Evolutionary conservation across 2,888 invertebrate species (phyloP).

Genomic region (Antheraea yamamai): DNA sequence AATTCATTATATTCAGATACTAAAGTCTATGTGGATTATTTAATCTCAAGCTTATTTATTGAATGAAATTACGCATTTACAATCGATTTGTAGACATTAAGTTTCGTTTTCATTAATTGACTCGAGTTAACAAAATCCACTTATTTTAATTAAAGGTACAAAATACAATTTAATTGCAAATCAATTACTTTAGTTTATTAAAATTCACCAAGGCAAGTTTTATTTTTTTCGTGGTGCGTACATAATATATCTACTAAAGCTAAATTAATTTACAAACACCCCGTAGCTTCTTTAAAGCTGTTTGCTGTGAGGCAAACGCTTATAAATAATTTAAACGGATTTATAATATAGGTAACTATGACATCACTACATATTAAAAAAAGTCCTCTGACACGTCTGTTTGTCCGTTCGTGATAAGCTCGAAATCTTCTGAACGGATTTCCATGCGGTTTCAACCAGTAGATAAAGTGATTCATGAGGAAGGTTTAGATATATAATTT

Average conservation of each 20-base stretch:
- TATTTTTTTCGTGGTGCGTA: not conserved
- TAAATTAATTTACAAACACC: conserved; percentile 20
- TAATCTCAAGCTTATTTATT: not conserved
- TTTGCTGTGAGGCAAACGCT: conserved; percentile 16
- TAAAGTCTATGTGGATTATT: not conserved
- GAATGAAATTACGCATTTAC: not conserved
- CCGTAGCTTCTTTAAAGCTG: conserved; percentile 10
- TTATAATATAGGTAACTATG: conserved; percentile 17
- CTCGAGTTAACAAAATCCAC: not conserved
- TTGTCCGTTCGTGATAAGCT: too few species aligned
- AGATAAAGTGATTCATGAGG: too few species aligned
- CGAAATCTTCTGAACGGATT: too few species aligned
- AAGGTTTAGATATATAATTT: too few species aligned
- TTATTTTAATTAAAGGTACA: not conserved
- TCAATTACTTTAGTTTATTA: not conserved
- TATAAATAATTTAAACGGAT: conserved; percentile 25
- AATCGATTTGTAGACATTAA: not conserved
- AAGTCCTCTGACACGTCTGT: too few species aligned
- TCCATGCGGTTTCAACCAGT: too few species aligned
- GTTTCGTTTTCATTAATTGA: not conserved
- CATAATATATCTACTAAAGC: not conserved
- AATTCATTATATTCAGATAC: not conserved
- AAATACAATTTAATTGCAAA: not conserved
- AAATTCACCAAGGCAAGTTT: not conserved
- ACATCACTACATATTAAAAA: too few species aligned